A percentile compares a stretch with the other conserved stretches of the same genome.
Evolutionary conservation across 2,113 vertebrate genomes (phyloP).

Genomic region (Alouatta palliata): DNA sequence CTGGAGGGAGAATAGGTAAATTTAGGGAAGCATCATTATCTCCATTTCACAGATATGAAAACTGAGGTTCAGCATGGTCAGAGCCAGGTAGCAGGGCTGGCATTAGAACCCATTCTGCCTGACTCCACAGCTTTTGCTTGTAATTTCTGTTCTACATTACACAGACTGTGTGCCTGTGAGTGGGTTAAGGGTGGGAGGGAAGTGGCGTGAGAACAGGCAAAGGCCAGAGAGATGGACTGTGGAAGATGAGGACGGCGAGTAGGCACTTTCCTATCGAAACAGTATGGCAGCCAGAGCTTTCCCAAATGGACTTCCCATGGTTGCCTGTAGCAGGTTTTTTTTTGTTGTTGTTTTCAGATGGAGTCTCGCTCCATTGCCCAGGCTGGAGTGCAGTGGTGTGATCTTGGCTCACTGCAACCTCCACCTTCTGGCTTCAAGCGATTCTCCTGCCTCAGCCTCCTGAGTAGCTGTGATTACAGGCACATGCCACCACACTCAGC

Average conservation of each 20-base stretch:
- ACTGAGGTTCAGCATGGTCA: background rate
- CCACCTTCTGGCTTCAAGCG: too few relatives aligned
- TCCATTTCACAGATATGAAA: background rate
- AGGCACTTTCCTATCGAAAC: background rate
- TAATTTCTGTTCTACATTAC: background rate
- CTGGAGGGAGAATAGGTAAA: background rate
- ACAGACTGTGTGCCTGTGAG: background rate
- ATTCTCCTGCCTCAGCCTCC: too few relatives aligned
- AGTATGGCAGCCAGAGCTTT: background rate
- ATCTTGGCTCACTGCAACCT: too few relatives aligned
- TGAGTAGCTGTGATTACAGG: too few relatives aligned
- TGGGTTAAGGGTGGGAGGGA: background rate
- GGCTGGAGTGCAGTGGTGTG: too few relatives aligned
- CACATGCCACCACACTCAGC: too few relatives aligned
- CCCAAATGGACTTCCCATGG: background rate
- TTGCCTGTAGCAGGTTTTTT: background rate
- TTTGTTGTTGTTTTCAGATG: background rate
- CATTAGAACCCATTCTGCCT: background rate
- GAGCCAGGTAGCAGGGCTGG: background rate
- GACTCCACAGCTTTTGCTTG: background rate
- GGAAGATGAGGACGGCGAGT: background rate
- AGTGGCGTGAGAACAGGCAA: background rate
- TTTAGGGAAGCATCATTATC: background rate
- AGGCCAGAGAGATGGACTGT: background rate
- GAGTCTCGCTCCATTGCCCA: too few relatives aligned